A percentile compares a stretch with the other conserved stretches of the same genome.
Conservation (phyloP, 2,888 invertebrate species). For the Brachyopa scutellaris region DNA sequence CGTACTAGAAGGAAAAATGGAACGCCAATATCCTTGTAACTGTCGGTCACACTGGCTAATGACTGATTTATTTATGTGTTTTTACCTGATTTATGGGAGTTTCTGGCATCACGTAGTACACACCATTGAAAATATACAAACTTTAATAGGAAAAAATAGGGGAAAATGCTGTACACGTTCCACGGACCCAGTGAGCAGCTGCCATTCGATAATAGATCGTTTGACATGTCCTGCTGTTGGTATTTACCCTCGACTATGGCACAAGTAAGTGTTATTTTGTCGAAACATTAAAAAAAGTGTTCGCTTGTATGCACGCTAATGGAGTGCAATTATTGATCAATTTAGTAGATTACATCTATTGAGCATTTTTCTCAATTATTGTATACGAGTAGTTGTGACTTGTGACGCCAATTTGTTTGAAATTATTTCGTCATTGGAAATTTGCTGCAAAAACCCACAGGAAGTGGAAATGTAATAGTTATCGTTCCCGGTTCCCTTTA, state of each 20-base stretch:
- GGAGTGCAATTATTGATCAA: slow-evolving; percentile 62
- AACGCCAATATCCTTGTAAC: slow-evolving; percentile 57
- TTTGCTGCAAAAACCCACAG: no score
- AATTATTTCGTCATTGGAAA: no score
- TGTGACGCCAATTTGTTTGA: slow-evolving; percentile 47
- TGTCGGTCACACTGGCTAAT: slow-evolving; percentile 68
- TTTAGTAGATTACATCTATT: slow-evolving; percentile 57
- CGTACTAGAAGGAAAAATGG: no score
- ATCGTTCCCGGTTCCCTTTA: no score
- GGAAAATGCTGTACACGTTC: slow-evolving; percentile 62
- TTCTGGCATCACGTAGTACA: slow-evolving; percentile 50
- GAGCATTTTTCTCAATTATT: slow-evolving; percentile 37
- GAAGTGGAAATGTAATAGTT: no score
- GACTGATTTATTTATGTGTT: slow-evolving; percentile 69
- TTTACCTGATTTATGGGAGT: slow-evolving; percentile 66
- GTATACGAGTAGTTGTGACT: slow-evolving; percentile 43
- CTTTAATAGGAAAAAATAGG: slow-evolving; percentile 61
- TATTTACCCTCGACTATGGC: slow-evolving; percentile 17
- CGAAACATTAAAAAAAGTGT: slow-evolving; percentile 39
- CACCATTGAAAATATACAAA: slow-evolving; percentile 58
- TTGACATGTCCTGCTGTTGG: slow-evolving; percentile 43
- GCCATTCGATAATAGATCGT: slow-evolving; percentile 65
- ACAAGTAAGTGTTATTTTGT: slow-evolving; percentile 43
- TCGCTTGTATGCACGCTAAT: slow-evolving; percentile 52
- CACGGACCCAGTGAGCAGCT: slow-evolving; percentile 55